Evolutionary conservation across 1,140 invertebrate species (phyloP).

Genomic region (Micrasema longulum): DNA sequence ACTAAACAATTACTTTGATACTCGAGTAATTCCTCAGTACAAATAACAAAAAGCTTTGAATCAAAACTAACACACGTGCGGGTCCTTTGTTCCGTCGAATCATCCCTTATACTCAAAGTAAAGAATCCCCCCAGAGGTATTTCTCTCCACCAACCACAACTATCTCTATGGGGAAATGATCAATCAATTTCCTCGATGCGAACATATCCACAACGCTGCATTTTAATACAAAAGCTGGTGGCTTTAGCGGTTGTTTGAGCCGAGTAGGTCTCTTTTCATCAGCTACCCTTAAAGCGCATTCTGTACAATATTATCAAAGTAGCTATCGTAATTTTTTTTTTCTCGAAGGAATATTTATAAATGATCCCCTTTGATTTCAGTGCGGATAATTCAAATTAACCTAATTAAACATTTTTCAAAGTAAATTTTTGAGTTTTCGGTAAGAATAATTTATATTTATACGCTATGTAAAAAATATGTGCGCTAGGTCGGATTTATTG

Average conservation of each 20-base stretch:
- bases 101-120: conserved; percentile 29
- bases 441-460: too few relatives aligned
- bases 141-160: background rate
- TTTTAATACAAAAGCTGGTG: conserved; percentile 31
- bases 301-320: background rate
- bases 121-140: conserved; percentile 13
- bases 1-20: too few relatives aligned
- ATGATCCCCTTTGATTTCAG: too few relatives aligned
- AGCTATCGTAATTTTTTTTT: too few relatives aligned
- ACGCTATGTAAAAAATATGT: too few relatives aligned
- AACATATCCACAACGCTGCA: conserved; percentile 38
- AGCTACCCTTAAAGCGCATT: conserved; percentile 1
- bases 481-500: too few relatives aligned
- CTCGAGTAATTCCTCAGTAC: too few relatives aligned
- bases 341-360: too few relatives aligned
- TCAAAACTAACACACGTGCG: background rate
- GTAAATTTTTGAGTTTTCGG: too few relatives aligned
- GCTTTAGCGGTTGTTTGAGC: conserved; percentile 9
- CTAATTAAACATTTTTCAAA: too few relatives aligned
- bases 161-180: conserved; percentile 44
- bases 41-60: too few relatives aligned
- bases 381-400: too few relatives aligned
- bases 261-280: conserved; percentile 9
- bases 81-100: conserved; percentile 18
- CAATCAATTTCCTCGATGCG: conserved; percentile 46